Evolutionary conservation across 2,797 vertebrate species (phyloP), one percentile per base, ranked within the genome.

Genomic region (Danio aesculapii): DNA sequence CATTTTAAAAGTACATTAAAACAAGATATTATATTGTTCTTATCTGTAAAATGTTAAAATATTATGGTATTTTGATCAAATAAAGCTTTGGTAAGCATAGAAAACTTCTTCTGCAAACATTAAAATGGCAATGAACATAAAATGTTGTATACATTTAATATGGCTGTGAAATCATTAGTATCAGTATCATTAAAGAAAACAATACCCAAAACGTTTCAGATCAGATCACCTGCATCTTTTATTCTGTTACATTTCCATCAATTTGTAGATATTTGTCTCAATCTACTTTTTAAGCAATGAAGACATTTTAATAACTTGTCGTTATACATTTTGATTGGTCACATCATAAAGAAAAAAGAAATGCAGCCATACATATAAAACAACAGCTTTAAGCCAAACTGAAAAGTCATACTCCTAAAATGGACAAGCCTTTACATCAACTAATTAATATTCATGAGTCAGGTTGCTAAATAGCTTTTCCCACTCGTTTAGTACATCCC

Each of bases 391-490:
- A 57, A 57, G 43, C 4, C 17, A 7, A 68, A 30, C 8, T 30
- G 47, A 47, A 30, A 52, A 53, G 67, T 14, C 10, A 21, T n/a
- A 69, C 30, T 52, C 10, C n/a, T 47, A 66, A 39, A 7, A 55
- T 19, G 52, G 69, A 6, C 30, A 13, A 46, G 14, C 43, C 6
- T 1, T 57, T 57, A 44, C 55, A 57, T 73, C 70, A 58, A n/a
- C 70, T 59, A 17, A 73, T 73, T 73, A 58, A 73, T 73, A 73
- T 73, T 59, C 41, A 58, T 72, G 41, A 9, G 0, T 11, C 17
- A 59, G 17, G n/a, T n/a, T 47, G 43, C 63, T 13, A 47, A 41
- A 49, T 67, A 19, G 6, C 13, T 16, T 69, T 69, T 69, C 47
- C 14, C 11, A 69, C 2, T 30, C 47, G 19, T 47, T 39, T 10